Evolutionary conservation across 2,888 invertebrate genomes (phyloP).

Genomic region (Ormyrus rosae): DNA sequence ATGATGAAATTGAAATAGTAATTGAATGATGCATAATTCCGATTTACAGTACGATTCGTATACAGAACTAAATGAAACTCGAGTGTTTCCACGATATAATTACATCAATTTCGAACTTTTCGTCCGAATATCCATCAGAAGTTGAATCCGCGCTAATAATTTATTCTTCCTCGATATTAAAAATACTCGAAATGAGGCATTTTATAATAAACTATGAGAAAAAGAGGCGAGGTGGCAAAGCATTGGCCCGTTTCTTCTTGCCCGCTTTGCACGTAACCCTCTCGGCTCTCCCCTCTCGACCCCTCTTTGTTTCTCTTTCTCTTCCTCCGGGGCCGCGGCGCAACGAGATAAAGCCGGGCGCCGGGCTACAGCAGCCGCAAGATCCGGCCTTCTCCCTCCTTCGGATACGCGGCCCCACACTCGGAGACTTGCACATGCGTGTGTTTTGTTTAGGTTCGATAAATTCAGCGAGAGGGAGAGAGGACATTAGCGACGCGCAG

Average conservation of each 20-base stretch:
- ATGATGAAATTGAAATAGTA: too few species aligned
- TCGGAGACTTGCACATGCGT: slow-evolving; percentile 30
- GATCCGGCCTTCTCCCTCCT: slow-evolving; percentile 23
- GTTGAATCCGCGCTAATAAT: too few species aligned
- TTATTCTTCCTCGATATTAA: too few species aligned
- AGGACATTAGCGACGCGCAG: slow-evolving; percentile 57
- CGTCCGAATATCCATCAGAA: too few species aligned
- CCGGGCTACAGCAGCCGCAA: slow-evolving; percentile 29
- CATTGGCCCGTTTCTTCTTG: too few species aligned
- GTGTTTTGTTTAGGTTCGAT: slow-evolving; percentile 61
- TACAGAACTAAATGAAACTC: too few species aligned
- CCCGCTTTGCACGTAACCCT: slow-evolving; percentile 8
- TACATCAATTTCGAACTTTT: too few species aligned
- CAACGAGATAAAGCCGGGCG: slow-evolving; percentile 15
- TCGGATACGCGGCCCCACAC: background rate
- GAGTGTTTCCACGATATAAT: too few species aligned
- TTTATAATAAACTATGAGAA: too few species aligned
- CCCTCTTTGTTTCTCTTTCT: slow-evolving; percentile 19
- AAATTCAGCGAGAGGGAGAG: slow-evolving; percentile 57
- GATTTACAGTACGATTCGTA: too few species aligned
- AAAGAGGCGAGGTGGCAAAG: too few species aligned
- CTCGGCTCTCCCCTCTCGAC: background rate
- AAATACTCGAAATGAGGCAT: too few species aligned
- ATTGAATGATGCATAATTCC: background rate
- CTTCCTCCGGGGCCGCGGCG: background rate